phyloP scores from a whole-genome alignment of 1,140 invertebrate species.

The Drosophila saltans region DNA sequence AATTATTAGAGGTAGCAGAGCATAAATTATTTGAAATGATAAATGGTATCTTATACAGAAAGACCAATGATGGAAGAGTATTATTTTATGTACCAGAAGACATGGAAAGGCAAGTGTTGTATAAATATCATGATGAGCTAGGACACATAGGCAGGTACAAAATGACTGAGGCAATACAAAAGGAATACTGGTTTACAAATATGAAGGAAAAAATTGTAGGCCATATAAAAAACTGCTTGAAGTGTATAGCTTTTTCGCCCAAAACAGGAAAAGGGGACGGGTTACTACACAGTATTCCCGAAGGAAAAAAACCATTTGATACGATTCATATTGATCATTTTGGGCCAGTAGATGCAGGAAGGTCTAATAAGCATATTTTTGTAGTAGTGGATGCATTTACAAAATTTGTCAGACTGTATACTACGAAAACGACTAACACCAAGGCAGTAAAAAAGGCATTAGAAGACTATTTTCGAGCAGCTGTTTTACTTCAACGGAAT shows the following conservation, averaged over 20 bases:
- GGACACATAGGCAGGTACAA: conserved; percentile 55
- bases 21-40: neutral
- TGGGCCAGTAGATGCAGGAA: too few species aligned
- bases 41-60: neutral
- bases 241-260: too few species aligned
- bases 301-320: too few species aligned
- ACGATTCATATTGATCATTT: too few species aligned
- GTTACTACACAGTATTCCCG: too few species aligned
- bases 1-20: neutral
- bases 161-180: conserved; percentile 38
- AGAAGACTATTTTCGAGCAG: too few species aligned
- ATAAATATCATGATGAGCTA: conserved; percentile 50
- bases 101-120: conserved; percentile 14
- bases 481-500: too few species aligned
- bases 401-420: too few species aligned
- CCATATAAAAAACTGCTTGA: too few species aligned
- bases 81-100: neutral
- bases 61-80: neutral
- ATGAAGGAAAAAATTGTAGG: conserved; percentile 24
- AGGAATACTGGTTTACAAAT: conserved; percentile 61
- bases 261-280: too few species aligned
- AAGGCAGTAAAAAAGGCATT: conserved; percentile 31
- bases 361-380: too few species aligned
- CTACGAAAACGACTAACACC: conserved; percentile 14
- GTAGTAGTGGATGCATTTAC: neutral